These are phyloP conservation scores for Eidolon dupreanum DNA, from an alignment of 2,797 vertebrate genomes.

Conservation along the genomic window DNA sequence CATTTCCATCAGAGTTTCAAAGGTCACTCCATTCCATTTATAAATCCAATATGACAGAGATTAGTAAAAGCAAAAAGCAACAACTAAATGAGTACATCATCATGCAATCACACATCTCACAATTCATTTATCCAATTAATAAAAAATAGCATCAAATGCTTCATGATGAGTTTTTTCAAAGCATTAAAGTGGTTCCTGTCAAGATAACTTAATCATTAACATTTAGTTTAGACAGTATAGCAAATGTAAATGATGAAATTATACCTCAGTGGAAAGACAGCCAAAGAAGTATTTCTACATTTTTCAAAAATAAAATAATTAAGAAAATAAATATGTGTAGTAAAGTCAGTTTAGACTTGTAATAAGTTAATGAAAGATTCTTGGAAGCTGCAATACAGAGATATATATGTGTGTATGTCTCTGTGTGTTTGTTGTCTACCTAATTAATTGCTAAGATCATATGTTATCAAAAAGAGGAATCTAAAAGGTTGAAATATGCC, in stretches of 20 bases:
- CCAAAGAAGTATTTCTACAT: not conserved
- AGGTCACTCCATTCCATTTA: constrained; percentile 97
- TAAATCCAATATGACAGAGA: constrained; percentile 99
- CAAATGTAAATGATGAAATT: constrained; percentile 45
- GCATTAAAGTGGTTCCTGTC: constrained; percentile 84
- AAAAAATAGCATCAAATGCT: constrained; percentile 94
- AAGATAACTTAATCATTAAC: constrained; percentile 83
- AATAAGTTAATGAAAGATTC: not conserved
- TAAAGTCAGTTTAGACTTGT: not conserved
- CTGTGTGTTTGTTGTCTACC: not conserved
- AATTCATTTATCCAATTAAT: constrained; percentile 99
- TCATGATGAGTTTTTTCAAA: constrained; percentile 88
- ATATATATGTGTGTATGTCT: not conserved
- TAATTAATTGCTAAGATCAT: not conserved
- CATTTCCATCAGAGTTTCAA: constrained; percentile 96
- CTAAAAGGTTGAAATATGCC: not conserved
- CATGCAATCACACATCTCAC: constrained; percentile 94
- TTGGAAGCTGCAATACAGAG: not conserved
- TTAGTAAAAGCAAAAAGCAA: constrained; percentile 94
- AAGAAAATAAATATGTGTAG: not conserved
- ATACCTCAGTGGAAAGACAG: constrained; percentile 2
- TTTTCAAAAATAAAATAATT: not conserved
- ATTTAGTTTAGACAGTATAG: constrained; percentile 73
- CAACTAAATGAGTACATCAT: constrained; percentile 93
- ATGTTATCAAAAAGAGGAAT: not conserved